Base-by-base conservation (phyloP, 1,140 invertebrate genomes). In the Platyura marginata region DNA sequence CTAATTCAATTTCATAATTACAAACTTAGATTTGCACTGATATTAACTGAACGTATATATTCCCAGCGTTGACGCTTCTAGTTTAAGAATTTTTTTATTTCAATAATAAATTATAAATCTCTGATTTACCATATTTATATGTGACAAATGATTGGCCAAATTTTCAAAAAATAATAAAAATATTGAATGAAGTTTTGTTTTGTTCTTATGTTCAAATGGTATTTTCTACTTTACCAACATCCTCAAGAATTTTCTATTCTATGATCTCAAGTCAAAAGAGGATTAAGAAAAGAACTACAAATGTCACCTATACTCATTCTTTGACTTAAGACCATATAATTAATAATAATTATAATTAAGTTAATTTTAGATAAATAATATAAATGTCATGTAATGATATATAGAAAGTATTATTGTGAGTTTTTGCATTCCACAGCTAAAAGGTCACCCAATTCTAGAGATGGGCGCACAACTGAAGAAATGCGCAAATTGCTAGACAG, bases 401-500 rank as follows among this genome's bases (percentile, higher is more conserved):
- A 29, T 29, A 18, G 38, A 40, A 19, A 8, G 20, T 40, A 18
- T 40, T 40, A 21, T 11, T 16, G 38, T 40, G 13, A 13, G 15
- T 40, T 11, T 21, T 11, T 21, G 9, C 10, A 40, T 42, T 22
- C 16, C 57, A 55, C 57, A 49, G 56, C 58, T 47, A 61, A 61
- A 56, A 52, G 58, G 49, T 61, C 58, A 25, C 57, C 58, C 41
- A 52, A 65, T 70, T 67, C 72, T 68, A 85, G 86, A 81, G 82
- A 86, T 76, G 80, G 79, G 69, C 79, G 86, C 77, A 78, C 81
- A 70, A 85, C 81, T 67, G 85, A 89, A 71, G 86, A 89, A 75
- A 88, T 89, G 81, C 76, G 85, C 70, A 89, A 88, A 78, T 80
- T 91, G 67, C 85, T 91, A 70, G 86, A 91, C 76, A 89, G 84